Percentiles rank a stretch among this genome's conserved stretches.
Evolutionary conservation across 2,797 vertebrate genomes (phyloP).

Genomic region (Poecilia velifera): DNA sequence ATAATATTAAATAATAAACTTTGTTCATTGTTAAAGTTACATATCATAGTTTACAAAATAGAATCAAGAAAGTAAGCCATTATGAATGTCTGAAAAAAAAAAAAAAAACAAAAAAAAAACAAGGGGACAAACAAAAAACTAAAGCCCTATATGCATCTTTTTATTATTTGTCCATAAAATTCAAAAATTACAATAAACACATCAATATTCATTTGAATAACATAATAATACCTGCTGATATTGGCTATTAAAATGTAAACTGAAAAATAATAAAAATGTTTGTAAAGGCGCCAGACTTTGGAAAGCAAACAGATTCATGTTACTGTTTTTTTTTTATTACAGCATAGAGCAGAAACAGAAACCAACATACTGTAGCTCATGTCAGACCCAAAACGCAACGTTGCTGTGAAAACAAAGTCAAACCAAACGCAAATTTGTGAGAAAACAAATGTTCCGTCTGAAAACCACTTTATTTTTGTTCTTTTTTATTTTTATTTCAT

Average conservation of each 20-base stretch:
- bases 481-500: background rate
- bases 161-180: conserved; percentile 77
- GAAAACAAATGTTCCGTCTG: conserved; percentile 55
- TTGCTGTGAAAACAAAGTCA: conserved; percentile 35
- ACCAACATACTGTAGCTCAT: conserved; percentile 54
- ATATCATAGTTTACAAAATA: conserved; percentile 90
- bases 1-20: conserved; percentile 89
- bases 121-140: conserved; percentile 61
- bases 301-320: conserved; percentile 69
- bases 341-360: conserved; percentile 70
- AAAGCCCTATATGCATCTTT: conserved; percentile 80
- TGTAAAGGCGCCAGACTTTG: conserved; percentile 65
- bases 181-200: conserved; percentile 75
- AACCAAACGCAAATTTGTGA: conserved; percentile 48
- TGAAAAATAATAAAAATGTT: conserved; percentile 67
- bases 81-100: conserved; percentile 76
- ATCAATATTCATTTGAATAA: conserved; percentile 79
- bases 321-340: conserved; percentile 71
- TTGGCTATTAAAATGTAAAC: conserved; percentile 77
- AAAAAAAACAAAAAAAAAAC: conserved; percentile 40
- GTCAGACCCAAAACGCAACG: conserved; percentile 42
- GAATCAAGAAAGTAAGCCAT: conserved; percentile 84
- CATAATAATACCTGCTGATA: conserved; percentile 80
- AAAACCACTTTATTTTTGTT: conserved; percentile 51
- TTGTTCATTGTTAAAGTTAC: conserved; percentile 89